These are phyloP conservation scores for Gavia stellata DNA, from an alignment of 2,113 vertebrate genomes.

Conservation along the genomic window DNA sequence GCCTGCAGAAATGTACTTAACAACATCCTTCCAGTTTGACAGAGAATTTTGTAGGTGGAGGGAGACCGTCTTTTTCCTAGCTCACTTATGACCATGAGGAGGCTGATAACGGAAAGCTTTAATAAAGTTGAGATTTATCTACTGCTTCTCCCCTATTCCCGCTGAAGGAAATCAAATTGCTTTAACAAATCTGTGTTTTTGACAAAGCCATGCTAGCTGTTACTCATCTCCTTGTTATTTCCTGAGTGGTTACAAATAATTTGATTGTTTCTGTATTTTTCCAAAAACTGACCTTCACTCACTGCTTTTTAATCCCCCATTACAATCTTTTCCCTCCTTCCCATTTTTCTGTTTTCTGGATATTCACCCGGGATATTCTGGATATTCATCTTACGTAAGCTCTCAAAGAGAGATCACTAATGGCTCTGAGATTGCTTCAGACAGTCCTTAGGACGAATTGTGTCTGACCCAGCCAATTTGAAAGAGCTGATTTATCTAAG, in stretches of 20 bases:
- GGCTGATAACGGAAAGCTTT: constrained; percentile 26
- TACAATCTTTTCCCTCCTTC: neutral
- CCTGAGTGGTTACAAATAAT: constrained; percentile 62
- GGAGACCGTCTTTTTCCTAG: neutral
- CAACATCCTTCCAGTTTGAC: neutral
- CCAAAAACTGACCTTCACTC: constrained; percentile 54
- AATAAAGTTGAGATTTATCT: constrained; percentile 50
- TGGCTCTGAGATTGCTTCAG: neutral
- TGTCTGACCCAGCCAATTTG: neutral
- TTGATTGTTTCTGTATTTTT: constrained; percentile 58
- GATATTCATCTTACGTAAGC: neutral
- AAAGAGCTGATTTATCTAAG: constrained; percentile 26
- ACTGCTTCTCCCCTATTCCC: constrained; percentile 9
- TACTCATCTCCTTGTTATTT: constrained; percentile 67
- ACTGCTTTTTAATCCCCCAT: constrained; percentile 5
- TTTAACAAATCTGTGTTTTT: constrained; percentile 64
- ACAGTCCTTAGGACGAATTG: neutral
- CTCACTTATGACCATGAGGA: neutral
- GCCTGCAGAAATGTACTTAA: constrained; percentile 2
- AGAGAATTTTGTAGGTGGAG: constrained; percentile 5
- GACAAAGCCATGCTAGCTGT: constrained; percentile 47
- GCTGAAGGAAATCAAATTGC: constrained; percentile 53
- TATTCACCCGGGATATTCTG: neutral
- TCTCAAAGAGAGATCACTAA: neutral
- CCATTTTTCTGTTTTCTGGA: neutral